Evolutionary conservation across 1,140 invertebrate species (phyloP).

Genomic region (Aphelenchoides fujianensis): DNA sequence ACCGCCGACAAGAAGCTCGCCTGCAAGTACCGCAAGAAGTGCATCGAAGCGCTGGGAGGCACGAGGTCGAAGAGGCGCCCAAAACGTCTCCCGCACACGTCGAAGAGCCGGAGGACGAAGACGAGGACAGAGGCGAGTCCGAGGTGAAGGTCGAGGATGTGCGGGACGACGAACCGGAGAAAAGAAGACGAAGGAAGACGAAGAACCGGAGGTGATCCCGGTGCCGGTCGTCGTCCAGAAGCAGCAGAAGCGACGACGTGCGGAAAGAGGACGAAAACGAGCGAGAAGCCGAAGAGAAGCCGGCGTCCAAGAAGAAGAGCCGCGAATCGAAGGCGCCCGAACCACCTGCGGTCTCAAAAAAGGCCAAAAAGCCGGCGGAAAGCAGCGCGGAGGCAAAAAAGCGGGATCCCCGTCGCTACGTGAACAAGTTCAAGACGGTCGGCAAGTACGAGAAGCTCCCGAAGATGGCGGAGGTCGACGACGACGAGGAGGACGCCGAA

Average conservation of each 20-base stretch:
- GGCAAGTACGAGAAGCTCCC: slow-evolving; percentile 24
- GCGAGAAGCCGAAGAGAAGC: slow-evolving; percentile 4
- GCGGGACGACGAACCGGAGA: no score
- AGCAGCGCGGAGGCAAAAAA: background rate
- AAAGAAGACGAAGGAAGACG: background rate
- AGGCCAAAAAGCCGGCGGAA: slow-evolving; percentile 1
- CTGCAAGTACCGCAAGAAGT: slow-evolving; percentile 25
- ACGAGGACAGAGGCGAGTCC: no score
- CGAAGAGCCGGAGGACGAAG: slow-evolving; percentile 26
- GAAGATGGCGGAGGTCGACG: background rate
- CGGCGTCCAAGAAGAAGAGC: slow-evolving; percentile 14
- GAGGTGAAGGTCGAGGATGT: no score
- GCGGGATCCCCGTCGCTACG: slow-evolving; percentile 1
- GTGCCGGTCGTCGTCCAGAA: background rate
- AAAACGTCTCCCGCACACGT: no score
- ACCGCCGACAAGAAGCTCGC: slow-evolving; percentile 9
- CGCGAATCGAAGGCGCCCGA: slow-evolving; percentile 1
- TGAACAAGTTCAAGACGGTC: slow-evolving; percentile 14
- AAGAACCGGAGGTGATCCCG: slow-evolving; percentile 7
- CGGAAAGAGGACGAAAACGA: background rate
- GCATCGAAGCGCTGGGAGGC: slow-evolving; percentile 16
- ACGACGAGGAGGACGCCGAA: slow-evolving; percentile 12
- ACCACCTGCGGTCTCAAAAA: background rate
- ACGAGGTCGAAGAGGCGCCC: no score
- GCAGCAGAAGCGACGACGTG: slow-evolving; percentile 14